phyloP scores from a whole-genome alignment of 2,113 vertebrate genomes.

The Anolis sagrei region DNA sequence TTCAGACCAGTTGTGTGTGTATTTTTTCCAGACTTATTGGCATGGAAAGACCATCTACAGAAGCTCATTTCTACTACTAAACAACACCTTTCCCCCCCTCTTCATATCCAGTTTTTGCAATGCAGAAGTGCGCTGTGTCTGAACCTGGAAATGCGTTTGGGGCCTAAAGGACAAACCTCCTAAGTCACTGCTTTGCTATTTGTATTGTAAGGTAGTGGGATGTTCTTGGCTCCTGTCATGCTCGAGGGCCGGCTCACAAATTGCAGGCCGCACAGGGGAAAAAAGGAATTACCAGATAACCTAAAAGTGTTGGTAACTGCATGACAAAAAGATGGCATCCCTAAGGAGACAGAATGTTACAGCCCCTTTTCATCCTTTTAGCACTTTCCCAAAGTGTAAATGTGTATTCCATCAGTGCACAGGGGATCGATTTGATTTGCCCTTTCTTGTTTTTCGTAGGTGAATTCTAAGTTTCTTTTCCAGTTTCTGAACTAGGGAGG shows the following conservation, averaged over 20 bases:
- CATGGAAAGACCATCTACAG: too few relatives aligned
- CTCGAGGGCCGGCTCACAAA: background rate
- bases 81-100: background rate
- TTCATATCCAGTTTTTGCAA: background rate
- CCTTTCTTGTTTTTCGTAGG: constrained; percentile 29
- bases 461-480: constrained; percentile 33
- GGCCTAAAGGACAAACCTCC: background rate
- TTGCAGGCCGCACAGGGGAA: background rate
- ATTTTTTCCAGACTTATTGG: too few relatives aligned
- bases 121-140: background rate
- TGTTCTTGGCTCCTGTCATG: background rate
- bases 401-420: constrained; percentile 7
- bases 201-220: background rate
- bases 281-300: fast-evolving
- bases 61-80: background rate
- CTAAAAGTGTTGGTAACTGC: background rate
- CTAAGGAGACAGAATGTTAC: constrained; percentile 10
- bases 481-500: constrained; percentile 28
- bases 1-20: too few relatives aligned
- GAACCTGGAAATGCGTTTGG: background rate
- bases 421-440: constrained; percentile 35
- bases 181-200: constrained; percentile 20
- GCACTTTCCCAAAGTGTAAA: constrained; percentile 17
- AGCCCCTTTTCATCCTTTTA: constrained; percentile 1
- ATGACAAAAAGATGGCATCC: background rate